Evolutionary conservation across 2,888 invertebrate genomes (phyloP), one percentile per base, ranked within the genome.

Genomic region (Kuschelorhynchus macadamiae): DNA sequence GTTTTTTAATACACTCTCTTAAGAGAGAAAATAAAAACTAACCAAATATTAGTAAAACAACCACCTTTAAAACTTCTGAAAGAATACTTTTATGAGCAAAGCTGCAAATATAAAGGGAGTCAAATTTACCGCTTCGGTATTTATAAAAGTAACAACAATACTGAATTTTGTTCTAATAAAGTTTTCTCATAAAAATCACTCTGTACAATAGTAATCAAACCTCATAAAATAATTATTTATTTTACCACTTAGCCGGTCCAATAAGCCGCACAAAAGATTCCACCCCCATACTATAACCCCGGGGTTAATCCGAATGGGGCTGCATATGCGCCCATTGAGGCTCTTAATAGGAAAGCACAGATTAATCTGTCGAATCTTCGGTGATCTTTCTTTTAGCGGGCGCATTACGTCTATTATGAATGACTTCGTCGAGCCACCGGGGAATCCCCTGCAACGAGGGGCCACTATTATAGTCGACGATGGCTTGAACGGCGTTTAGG

Each of bases 261-360:
- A 50, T 52, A 46, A 25, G n/a, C 21, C 52, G 41, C 25, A 59
- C 47, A 68, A 63, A 62, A 68, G 63, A 64, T 41, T 53, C 63
- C 36, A 21, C 61, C 68, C 63, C 47, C 46, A 17, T 41, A 33
- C 46, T 42, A 20, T 53, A 36, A 47, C 50, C 63, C 59, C 32
- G 67, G 65, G 70, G 66, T 78, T 79, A 76, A 76, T 76, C 77
- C 74, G 69, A 68, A 74, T 71, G 74, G 72, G 75, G 75, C 76
- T 78, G 80, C 80, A 79, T 80, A 69, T 69, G 69, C 47, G 81
- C 76, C 80, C 77, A 79, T 79, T 80, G 80, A 79, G 78, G 81
- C 81, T 80, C 80, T 81, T 82, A 82, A 82, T 82, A 81, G 80
- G 78, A 78, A 79, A 80, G 81, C 81, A 79, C 79, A 81, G 81